These are phyloP conservation scores for Phymorhynchus buccinoides DNA, from an alignment of 1,140 invertebrate species.

Conservation along the genomic window DNA sequence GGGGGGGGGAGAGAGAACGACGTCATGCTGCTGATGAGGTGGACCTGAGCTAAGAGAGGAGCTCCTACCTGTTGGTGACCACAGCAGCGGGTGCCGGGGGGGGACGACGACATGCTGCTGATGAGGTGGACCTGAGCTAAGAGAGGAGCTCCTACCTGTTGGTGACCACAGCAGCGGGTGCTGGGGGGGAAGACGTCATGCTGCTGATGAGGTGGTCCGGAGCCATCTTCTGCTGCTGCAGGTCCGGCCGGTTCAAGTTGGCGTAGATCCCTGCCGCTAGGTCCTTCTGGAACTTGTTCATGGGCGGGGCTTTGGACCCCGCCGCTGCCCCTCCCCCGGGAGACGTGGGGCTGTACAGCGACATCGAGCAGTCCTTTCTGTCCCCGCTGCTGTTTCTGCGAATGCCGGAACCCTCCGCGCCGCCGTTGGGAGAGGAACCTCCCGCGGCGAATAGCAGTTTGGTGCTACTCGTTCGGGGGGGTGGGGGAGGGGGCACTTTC, in stretches of 20 bases:
- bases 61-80: conserved; percentile 10
- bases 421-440: neutral
- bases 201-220: conserved; percentile 28
- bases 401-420: neutral
- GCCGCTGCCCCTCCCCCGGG: neutral
- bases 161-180: neutral
- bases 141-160: conserved; percentile 31
- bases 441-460: conserved; percentile 8
- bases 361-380: neutral
- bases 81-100: neutral
- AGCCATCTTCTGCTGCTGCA: conserved; percentile 46
- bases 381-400: neutral
- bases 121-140: conserved; percentile 25
- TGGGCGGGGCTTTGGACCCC: conserved; percentile 46
- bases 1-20: too few species aligned
- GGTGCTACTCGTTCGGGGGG: conserved; percentile 51
- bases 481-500: conserved; percentile 55
- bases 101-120: conserved; percentile 8
- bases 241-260: conserved; percentile 45
- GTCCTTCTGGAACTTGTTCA: conserved; percentile 52
- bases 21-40: conserved; percentile 24
- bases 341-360: conserved; percentile 28
- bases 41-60: conserved; percentile 17
- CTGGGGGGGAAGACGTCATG: conserved; percentile 4
- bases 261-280: conserved; percentile 46